These are phyloP conservation scores for Heliothis virescens DNA, from an alignment of 1,140 invertebrate species.

Conservation along the genomic window DNA sequence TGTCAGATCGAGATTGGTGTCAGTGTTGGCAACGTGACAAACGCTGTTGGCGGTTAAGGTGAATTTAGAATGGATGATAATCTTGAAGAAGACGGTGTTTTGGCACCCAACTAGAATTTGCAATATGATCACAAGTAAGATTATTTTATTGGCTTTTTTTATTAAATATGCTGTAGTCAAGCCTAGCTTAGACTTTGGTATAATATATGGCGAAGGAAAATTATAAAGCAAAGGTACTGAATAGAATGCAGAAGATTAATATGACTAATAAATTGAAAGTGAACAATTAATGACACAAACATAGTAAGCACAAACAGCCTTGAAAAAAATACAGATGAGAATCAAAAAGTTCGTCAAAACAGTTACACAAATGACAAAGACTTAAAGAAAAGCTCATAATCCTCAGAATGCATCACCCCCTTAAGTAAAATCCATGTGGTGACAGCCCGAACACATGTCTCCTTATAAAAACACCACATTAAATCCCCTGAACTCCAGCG, in stretches of 20 bases:
- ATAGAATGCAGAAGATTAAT: no score
- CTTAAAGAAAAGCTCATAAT: background rate
- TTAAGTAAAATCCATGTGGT: constrained; percentile 56
- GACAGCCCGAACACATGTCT: constrained; percentile 69
- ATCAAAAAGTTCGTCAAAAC: background rate
- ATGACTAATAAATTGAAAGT: no score
- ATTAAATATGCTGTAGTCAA: no score
- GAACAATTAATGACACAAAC: no score
- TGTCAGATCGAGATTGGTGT: constrained; percentile 26
- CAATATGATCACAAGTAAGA: no score
- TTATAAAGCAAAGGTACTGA: no score
- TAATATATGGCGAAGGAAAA: no score
- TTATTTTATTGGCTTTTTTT: no score
- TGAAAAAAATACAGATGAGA: background rate
- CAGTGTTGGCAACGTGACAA: constrained; percentile 36
- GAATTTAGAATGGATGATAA: background rate
- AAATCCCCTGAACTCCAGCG: constrained; percentile 58
- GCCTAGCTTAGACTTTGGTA: no score
- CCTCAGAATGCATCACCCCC: background rate
- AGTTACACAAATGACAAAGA: background rate
- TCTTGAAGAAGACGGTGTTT: background rate
- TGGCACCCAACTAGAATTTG: background rate
- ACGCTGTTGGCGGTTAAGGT: constrained; percentile 10
- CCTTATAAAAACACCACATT: constrained; percentile 64
- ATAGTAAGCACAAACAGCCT: no score